A percentile compares a stretch with the other conserved stretches of the same genome.
Conservation (phyloP, 2,113 vertebrate genomes). For the Muntiacus muntjak region DNA sequence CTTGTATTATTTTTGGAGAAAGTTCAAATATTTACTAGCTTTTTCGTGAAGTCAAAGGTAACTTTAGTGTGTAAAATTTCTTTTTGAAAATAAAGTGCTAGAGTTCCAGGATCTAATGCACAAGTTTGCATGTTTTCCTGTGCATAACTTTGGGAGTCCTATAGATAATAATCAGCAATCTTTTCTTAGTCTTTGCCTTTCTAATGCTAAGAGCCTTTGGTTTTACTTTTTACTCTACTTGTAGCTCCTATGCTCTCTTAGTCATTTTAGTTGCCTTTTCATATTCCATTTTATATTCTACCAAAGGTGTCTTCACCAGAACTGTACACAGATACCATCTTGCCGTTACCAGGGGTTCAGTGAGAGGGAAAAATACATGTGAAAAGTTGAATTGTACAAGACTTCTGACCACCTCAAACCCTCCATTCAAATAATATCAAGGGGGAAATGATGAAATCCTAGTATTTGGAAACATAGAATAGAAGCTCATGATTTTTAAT, state of each 20-base stretch:
- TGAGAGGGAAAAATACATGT: slow-evolving; percentile 10
- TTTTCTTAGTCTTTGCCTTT: not conserved
- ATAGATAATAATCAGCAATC: not conserved
- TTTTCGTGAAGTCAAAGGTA: not conserved
- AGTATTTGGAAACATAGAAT: slow-evolving; percentile 17
- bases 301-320: not conserved
- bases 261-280: not conserved
- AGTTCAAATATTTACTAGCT: not conserved
- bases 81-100: slow-evolving; percentile 27
- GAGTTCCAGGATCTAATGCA: not conserved
- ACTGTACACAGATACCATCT: not conserved
- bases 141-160: not conserved
- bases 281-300: not conserved
- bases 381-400: not conserved
- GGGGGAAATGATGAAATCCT: not conserved
- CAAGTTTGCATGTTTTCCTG: not conserved
- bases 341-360: not conserved
- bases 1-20: not conserved
- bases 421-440: slow-evolving; percentile 15
- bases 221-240: not conserved
- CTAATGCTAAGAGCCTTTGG: not conserved
- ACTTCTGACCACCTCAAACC: not conserved
- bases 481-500: slow-evolving; percentile 24
- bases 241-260: not conserved
- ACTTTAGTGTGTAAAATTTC: not conserved